Evolutionary conservation across 2,888 invertebrate genomes (phyloP).

Genomic region (Melipona bicolor): DNA sequence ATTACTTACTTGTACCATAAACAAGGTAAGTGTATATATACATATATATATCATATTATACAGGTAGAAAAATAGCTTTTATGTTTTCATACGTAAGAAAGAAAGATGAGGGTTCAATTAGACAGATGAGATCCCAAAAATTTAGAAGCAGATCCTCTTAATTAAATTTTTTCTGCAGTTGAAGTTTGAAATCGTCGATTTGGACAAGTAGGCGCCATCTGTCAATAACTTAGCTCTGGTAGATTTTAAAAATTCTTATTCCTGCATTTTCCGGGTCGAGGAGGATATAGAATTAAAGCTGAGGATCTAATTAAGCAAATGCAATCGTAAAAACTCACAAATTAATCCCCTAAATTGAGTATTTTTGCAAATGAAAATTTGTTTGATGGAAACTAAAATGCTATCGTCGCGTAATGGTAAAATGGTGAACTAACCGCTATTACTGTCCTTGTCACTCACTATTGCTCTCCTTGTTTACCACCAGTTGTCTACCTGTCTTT

Average conservation of each 20-base stretch:
- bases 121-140: not conserved
- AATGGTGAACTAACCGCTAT: not conserved
- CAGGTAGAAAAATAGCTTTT: too few relatives aligned
- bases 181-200: too few relatives aligned
- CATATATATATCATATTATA: too few relatives aligned
- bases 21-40: too few relatives aligned
- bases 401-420: not conserved
- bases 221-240: too few relatives aligned
- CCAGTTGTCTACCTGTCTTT: not conserved
- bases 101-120: not conserved
- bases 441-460: not conserved
- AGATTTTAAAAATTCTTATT: too few relatives aligned
- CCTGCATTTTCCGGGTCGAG: too few relatives aligned
- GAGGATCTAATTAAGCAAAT: not conserved
- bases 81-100: not conserved
- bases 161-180: not conserved
- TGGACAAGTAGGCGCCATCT: too few relatives aligned
- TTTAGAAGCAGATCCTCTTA: not conserved
- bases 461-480: not conserved
- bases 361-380: not conserved
- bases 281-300: too few relatives aligned
- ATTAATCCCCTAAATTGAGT: not conserved
- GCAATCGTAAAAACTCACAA: not conserved
- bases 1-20: too few relatives aligned
- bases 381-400: not conserved